These are phyloP conservation scores for Andrena haemorrhoa DNA, from an alignment of 2,888 invertebrate genomes.

Conservation along the genomic window DNA sequence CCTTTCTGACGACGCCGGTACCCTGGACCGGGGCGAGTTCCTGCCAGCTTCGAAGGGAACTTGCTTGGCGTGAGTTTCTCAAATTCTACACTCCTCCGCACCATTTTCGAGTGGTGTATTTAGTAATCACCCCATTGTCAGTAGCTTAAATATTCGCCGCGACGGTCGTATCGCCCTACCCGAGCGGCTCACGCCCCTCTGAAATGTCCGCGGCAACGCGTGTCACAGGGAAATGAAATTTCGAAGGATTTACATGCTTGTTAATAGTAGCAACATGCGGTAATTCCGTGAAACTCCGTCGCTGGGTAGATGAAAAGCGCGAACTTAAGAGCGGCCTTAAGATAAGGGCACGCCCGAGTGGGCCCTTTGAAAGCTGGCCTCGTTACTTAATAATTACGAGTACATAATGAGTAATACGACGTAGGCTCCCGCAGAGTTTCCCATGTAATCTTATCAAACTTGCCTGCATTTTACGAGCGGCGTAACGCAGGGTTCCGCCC, in stretches of 20 bases:
- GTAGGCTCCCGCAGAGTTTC: too few species aligned
- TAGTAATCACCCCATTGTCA: not conserved
- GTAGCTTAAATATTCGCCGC: not conserved
- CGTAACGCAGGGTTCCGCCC: conserved; percentile 17
- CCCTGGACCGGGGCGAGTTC: conserved; percentile 88
- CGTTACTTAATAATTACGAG: conserved; percentile 43
- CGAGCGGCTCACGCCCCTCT: not conserved
- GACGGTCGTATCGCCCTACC: not conserved
- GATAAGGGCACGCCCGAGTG: not conserved
- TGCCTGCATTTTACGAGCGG: conserved; percentile 20
- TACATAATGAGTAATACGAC: conserved; percentile 33
- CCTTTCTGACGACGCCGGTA: conserved; percentile 86
- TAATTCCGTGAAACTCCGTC: conserved; percentile 31
- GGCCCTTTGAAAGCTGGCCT: not conserved
- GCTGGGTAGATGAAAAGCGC: not conserved
- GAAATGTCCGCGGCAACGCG: conserved; percentile 4
- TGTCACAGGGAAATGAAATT: conserved; percentile 36
- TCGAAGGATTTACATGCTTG: conserved; percentile 45
- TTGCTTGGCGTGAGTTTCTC: conserved; percentile 87
- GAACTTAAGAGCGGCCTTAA: conserved; percentile 32
- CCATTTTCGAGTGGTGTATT: not conserved
- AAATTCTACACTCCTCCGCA: not conserved
- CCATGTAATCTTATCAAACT: conserved; percentile 35
- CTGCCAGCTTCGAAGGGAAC: conserved; percentile 89
- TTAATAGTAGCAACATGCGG: conserved; percentile 26